Evolutionary conservation across 1,140 invertebrate genomes (phyloP).

Genomic region (Zaprionus lachaisei): DNA sequence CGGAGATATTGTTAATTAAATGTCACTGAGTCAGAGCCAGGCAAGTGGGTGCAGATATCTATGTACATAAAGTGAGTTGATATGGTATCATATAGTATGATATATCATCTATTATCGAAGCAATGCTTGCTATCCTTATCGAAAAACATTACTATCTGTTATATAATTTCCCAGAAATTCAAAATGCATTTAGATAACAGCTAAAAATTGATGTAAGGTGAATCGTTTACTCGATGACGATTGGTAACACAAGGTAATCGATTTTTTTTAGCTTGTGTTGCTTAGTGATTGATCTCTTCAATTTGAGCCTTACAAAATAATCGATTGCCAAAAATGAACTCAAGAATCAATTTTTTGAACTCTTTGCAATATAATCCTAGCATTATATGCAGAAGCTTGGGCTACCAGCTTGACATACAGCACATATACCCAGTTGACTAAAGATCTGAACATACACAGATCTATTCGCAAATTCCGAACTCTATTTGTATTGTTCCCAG

Average conservation of each 20-base stretch:
- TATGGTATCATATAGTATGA: slow-evolving; percentile 18
- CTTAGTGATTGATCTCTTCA: no score
- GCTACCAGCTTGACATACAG: no score
- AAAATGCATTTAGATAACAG: not conserved
- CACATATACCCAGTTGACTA: no score
- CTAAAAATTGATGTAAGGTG: no score
- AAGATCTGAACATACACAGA: not conserved
- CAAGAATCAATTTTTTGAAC: no score
- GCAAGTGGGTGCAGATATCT: slow-evolving; percentile 26
- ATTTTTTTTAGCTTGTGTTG: no score
- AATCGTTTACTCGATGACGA: no score
- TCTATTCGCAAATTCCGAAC: slow-evolving; percentile 44
- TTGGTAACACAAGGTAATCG: no score
- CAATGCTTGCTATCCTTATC: not conserved
- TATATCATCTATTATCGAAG: not conserved
- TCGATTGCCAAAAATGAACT: no score
- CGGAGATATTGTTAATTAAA: slow-evolving; percentile 71
- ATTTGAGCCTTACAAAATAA: no score
- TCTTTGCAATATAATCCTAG: no score
- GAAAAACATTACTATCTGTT: slow-evolving; percentile 2
- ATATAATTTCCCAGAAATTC: slow-evolving; percentile 6
- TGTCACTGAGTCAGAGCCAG: slow-evolving; percentile 66
- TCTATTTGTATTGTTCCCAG: slow-evolving; percentile 71
- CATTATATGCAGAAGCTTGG: no score
- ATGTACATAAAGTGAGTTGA: not conserved